Evolutionary conservation across 2,113 vertebrate genomes (phyloP).

Genomic region (Erythrolamprus reginae): DNA sequence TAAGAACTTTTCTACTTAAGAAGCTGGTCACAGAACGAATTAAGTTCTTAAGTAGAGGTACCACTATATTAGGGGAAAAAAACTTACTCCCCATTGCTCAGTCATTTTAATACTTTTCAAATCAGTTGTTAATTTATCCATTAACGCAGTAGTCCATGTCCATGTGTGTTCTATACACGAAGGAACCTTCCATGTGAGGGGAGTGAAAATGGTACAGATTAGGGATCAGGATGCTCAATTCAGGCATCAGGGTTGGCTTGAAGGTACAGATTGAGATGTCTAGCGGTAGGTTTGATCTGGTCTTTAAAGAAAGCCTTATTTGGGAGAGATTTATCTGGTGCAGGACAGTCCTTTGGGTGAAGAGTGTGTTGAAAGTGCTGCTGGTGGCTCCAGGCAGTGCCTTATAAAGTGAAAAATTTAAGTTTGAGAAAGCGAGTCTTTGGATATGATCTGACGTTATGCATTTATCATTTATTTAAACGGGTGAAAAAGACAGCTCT

Average conservation of each 20-base stretch:
- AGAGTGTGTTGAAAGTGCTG: background rate
- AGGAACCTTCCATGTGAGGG: background rate
- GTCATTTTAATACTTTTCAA: background rate
- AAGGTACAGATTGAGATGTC: background rate
- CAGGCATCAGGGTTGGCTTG: background rate
- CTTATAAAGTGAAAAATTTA: background rate
- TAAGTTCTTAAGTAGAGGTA: too few species aligned
- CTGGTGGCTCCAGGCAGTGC: background rate
- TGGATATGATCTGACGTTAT: background rate
- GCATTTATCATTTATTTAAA: background rate
- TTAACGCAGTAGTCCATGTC: background rate
- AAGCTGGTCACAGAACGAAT: too few species aligned
- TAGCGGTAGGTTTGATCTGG: background rate
- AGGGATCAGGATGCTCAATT: background rate
- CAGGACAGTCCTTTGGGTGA: background rate
- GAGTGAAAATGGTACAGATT: background rate
- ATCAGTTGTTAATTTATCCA: background rate
- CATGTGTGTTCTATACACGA: background rate
- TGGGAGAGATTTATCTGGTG: background rate
- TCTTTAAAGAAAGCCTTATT: background rate
- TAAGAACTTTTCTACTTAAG: too few species aligned
- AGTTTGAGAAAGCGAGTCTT: background rate
- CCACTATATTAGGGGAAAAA: too few species aligned
- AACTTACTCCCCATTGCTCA: too few species aligned
- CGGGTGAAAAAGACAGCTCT: background rate